Evolutionary conservation across 2,888 invertebrate species (phyloP), one percentile per base, ranked within the genome.

Genomic region (Girardia tigrina): DNA sequence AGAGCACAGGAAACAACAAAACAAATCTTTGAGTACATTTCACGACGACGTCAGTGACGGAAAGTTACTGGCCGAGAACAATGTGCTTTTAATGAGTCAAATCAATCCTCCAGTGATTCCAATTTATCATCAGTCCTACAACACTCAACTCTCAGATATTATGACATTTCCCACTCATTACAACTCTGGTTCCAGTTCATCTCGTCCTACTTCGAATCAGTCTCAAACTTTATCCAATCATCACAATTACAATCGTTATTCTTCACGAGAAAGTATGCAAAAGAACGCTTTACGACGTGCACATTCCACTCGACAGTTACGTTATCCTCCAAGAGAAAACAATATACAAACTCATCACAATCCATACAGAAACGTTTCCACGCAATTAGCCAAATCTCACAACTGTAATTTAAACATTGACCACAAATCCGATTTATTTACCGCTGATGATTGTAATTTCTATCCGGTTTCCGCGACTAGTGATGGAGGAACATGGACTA

Each of bases 1-100:
- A n/a, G 75, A 75, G 26, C 75, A 75, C 28, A 20, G 75, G n/a
- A 56, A 56, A 56, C 56, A 56, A 16, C 56, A 56, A 56, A 56
- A 56, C 23, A 56, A 56, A 56, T 20, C 56, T 8, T n/a, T 56
- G 23, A 56, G n/a, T 16, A n/a, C 56, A 4, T 56, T 56, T 56
- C n/a, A 23, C n/a, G 56, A 56, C 23, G 56, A 56, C 23, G 4
- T 56, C 4, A n/a, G 20, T n/a, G 56, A 56, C 23, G 56, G 56
- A n/a, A 56, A 56, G n/a, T 56, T 56, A 56, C 23, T 56, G 23
- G 56, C 8, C 4, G 56, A 56, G 6, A 56, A 56, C 23, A 56
- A 56, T 56, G 56, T 56, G 6, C 56, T 56, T 8, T 56, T 56
- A 16, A 56, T 56, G 56, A 56, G 56, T 56, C 56, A 56, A n/a